Evolutionary conservation across 2,888 invertebrate genomes (phyloP).

Genomic region (Octodonta nipae): DNA sequence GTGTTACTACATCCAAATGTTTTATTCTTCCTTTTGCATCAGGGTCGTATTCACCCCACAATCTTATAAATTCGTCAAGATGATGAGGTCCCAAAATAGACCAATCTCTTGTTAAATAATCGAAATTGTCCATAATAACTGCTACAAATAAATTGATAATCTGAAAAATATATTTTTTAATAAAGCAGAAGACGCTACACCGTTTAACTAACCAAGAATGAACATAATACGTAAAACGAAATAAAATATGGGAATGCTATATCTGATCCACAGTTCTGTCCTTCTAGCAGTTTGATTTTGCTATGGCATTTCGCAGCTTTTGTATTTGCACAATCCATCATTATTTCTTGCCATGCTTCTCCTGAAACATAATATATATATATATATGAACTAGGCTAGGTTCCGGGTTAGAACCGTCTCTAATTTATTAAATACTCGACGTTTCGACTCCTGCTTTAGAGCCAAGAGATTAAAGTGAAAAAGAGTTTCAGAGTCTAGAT

Average conservation of each 20-base stretch:
- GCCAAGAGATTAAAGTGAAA: too few relatives aligned
- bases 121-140: slow-evolving; percentile 99
- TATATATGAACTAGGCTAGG: too few relatives aligned
- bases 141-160: slow-evolving; percentile 99
- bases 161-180: too few relatives aligned
- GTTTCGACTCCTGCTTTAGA: too few relatives aligned
- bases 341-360: slow-evolving; percentile 99
- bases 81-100: slow-evolving; percentile 98
- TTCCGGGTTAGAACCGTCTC: too few relatives aligned
- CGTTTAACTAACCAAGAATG: slow-evolving; percentile 86
- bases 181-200: too few relatives aligned
- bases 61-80: slow-evolving; percentile 95
- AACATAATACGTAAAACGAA: slow-evolving; percentile 96
- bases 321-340: slow-evolving; percentile 83
- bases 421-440: too few relatives aligned
- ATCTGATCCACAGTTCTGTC: slow-evolving; percentile 64
- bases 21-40: slow-evolving; percentile 99
- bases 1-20: slow-evolving; percentile 96
- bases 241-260: slow-evolving; percentile 98
- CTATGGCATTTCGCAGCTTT: slow-evolving; percentile 57
- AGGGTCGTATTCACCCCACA: slow-evolving; percentile 99
- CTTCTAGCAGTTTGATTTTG: slow-evolving; percentile 31
- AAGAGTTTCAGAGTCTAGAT: too few relatives aligned
- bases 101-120: slow-evolving; percentile 98
- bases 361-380: too few relatives aligned